Evolutionary conservation across 2,888 invertebrate species (phyloP).

Genomic region (Caenorhabditis becei): DNA sequence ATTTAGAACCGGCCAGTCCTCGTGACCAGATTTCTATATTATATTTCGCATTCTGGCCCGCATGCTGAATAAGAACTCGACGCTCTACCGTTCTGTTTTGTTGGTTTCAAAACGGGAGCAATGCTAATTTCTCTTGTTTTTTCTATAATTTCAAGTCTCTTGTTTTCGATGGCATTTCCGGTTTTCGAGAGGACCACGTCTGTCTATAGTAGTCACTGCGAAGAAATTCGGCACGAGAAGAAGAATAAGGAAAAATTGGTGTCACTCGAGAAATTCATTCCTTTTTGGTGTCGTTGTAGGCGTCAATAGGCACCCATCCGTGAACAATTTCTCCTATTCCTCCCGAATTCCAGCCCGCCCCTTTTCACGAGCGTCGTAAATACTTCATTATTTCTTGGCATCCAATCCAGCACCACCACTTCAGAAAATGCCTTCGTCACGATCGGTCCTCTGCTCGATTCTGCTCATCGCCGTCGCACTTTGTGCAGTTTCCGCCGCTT

Average conservation of each 20-base stretch:
- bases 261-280: conserved; percentile 25
- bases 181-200: conserved; percentile 14
- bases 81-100: not conserved
- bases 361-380: conserved; percentile 14
- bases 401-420: conserved; percentile 19
- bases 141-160: not conserved
- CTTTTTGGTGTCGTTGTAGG: conserved; percentile 19
- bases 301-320: conserved; percentile 41
- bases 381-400: conserved; percentile 45
- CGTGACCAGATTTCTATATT: conserved; percentile 32
- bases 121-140: not conserved
- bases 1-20: conserved; percentile 17
- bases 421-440: conserved; percentile 46
- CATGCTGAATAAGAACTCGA: not conserved
- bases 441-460: conserved; percentile 33
- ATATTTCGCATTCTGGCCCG: conserved; percentile 4
- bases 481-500: conserved; percentile 47
- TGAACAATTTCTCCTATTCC: conserved; percentile 18
- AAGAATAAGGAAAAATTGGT: conserved; percentile 15
- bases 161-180: conserved; percentile 18
- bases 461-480: conserved; percentile 52
- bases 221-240: conserved; percentile 10
- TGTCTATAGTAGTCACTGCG: conserved; percentile 19
- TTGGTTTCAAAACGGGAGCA: not conserved
- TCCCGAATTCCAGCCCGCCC: conserved; percentile 15